Evolutionary conservation across 2,888 invertebrate genomes (phyloP), one percentile per base, ranked within the genome.

Genomic region (Trichopoda pennipes): DNA sequence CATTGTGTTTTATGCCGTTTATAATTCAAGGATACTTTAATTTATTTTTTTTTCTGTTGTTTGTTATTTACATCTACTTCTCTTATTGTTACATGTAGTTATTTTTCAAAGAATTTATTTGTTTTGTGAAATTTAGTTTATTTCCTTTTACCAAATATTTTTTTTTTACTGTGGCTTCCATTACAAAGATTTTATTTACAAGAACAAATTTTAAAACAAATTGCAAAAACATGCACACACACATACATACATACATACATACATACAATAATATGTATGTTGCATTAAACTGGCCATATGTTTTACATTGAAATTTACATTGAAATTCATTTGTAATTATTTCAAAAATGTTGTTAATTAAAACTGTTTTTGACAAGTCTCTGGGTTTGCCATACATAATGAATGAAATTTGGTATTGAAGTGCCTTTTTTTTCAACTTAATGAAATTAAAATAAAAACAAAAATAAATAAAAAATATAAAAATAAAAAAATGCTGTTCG

Each of bases 11-110:
- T 61, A 47, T 73, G 68, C 63, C 23, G 32, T 81, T 73, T 81
- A 51, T 56, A 58, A 77, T 77, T 81, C 81, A 81, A 73, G 81
- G 81, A 77, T 77, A 73, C 68, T 77, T 73, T 76, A 38, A 68
- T 61, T 56, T 76, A 42, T 55, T 66, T 55, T 47, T 64, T 81
- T 47, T 66, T n/a, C 7, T 6, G 7, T 28, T 44, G 21, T 17
- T 38, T n/a, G n/a, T n/a, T n/a, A n/a, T n/a, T n/a, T n/a, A n/a
- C n/a, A n/a, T 64, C 28, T 78, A 28, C 23, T 58, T 55, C 17
- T 60, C 12, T 68, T 79, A 49, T 56, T 12, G 17, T 44, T 78
- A 28, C 28, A 28, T 10, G 17, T 19, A 9, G 55, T 49, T 55
- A 12, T 23, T 51, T 70, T 51, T 17, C 0, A 35, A 72, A 42